Evolutionary conservation across 2,797 vertebrate genomes (phyloP), one percentile per base, ranked within the genome.

Genomic region (Parauchenoglanis punctatus): DNA sequence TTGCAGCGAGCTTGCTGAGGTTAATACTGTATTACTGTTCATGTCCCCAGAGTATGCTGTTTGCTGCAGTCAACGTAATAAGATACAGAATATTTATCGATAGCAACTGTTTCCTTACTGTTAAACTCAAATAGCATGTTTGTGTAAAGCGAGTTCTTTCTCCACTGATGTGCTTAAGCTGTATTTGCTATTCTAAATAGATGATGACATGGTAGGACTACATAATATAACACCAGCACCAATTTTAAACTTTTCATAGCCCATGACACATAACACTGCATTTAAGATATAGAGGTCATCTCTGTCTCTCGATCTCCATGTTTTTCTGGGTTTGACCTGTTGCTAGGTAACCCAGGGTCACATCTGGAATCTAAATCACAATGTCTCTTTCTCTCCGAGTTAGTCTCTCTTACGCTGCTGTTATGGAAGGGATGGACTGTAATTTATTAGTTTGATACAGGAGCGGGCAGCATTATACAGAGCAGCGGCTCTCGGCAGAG

Each of bases 281-380:
- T 73, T 59, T 86, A 25, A 40, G 52, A 81, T 72, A 70, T 35
- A 81, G 25, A 86, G 35, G 25, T 70, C 7, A 20, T 75, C 56
- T 61, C 59, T 82, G 28, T 78, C 73, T 81, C 40, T 86, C 49
- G 84, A 28, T 49, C 54, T 59, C 44, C 83, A 31, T 35, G 58
- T 49, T 63, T 80, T 89, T 72, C 95, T 95, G 94, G 93, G 93
- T 94, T 95, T 95, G 95, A 96, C 96, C 95, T 96, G 96, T 96
- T 96, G 96, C 96, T 96, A 96, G 96, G 96, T 96, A 96, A 96
- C 96, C 94, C 95, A 95, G 95, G 95, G 96, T 96, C 96, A 96
- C 96, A 96, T 95, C 96, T 96, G 96, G 95, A 94, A 93, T 94
- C 94, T 93, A 94, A 93, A 94, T 95, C 93, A 94, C 93, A 95